phyloP scores from a whole-genome alignment of 2,888 invertebrate species.

The Sinhomidia bicolor region DNA sequence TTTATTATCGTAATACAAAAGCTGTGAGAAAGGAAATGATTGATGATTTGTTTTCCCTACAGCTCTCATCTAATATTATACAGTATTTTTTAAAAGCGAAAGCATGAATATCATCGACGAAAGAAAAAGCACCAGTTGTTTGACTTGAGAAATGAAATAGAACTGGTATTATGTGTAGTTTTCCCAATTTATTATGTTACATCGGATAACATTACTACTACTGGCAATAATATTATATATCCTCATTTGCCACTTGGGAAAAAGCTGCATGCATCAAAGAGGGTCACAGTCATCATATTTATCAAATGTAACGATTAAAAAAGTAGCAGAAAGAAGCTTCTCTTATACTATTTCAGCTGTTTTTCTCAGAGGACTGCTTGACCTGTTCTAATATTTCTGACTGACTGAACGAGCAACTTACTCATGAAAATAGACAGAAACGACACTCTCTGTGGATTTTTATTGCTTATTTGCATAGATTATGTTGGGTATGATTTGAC shows the following conservation, averaged over 20 bases:
- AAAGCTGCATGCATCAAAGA: constrained; percentile 22
- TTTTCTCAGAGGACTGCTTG: constrained; percentile 55
- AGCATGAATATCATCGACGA: too few relatives aligned
- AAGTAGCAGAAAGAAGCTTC: constrained; percentile 3
- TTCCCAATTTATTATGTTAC: background rate
- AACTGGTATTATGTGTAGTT: background rate
- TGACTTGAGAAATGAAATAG: background rate
- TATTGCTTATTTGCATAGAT: background rate
- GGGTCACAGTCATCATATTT: constrained; percentile 41
- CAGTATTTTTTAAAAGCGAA: too few relatives aligned
- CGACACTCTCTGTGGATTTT: background rate
- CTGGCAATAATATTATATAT: background rate
- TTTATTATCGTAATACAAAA: constrained; percentile 28
- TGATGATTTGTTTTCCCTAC: constrained; percentile 64
- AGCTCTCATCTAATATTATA: background rate
- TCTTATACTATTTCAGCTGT: background rate
- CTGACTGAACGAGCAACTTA: background rate
- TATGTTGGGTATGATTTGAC: background rate
- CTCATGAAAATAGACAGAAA: background rate
- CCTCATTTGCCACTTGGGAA: constrained; percentile 47
- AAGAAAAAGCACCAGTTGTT: too few relatives aligned
- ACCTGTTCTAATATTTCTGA: constrained; percentile 14
- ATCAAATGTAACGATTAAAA: background rate
- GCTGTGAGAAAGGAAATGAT: constrained; percentile 53
- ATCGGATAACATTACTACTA: background rate